Evolutionary conservation across 2,888 invertebrate species (phyloP), one percentile per base, ranked within the genome.

Genomic region (Pollenia angustigena): DNA sequence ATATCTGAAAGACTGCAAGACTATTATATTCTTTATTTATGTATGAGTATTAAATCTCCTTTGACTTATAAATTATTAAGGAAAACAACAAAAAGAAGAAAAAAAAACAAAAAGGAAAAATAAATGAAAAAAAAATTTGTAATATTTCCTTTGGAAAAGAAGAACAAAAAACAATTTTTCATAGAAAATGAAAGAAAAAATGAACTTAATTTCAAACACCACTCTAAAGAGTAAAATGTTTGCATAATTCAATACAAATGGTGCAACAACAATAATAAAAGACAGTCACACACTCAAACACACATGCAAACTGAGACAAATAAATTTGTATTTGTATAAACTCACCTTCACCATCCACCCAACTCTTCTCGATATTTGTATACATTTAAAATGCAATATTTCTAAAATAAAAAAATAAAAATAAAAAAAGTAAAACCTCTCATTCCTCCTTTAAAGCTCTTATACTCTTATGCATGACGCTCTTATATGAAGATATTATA

Each of bases 231-330:
- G 56, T n/a, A 80, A 71, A 80, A 69, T 85, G 18, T 69, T 80
- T 80, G 54, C 84, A 80, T 85, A 80, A 85, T 84, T 79, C 66
- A 79, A 84, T 84, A 84, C 68, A 84, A 74, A 58, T 80, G 75
- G 58, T 84, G 42, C 44, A 60, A 8, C 69, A 81, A 46, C 56
- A 58, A 58, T 23, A 52, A 52, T 40, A 46, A 48, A 8, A 72
- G 10, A 60, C 52, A 44, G 14, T 10, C n/a, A 23, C 16, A 9
- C 1, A 32, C 12, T 42, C 7, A 40, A 8, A 32, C 12, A 64
- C 60, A 18, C 48, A 42, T 16, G 46, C 9, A 32, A 64, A n/a
- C n/a, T 54, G 44, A 1, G 14, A 64, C 69, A 58, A 58, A 69
- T 48, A 68, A 56, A 56, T 52, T 50, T 76, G 52, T 58, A 40